Evolutionary conservation across 1,140 invertebrate genomes (phyloP), one percentile per base, ranked within the genome.

Genomic region (Drosophila ananassae): DNA sequence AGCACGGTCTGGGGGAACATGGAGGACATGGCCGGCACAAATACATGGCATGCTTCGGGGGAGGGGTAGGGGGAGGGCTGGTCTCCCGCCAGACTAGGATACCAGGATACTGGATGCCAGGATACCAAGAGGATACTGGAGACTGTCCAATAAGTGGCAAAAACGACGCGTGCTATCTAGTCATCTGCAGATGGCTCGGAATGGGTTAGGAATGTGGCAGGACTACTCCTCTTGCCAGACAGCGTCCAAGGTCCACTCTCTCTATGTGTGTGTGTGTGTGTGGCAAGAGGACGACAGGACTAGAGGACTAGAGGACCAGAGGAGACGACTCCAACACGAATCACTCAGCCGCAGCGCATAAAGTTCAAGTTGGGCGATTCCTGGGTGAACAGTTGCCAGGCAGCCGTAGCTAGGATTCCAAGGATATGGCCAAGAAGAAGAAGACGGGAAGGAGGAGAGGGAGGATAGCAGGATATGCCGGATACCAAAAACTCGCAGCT

Each of bases 271-370:
- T 34, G 64, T 59, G 62, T 66, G 52, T 28, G 34, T 28, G 54
- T 53, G 60, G 53, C 30, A 25, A 59, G 37, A n/a, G 7, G 37
- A 3, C 37, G 12, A 44, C 39, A 21, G 44, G 17, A 17, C 17
- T 17, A 17, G 17, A 17, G 17, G 17, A 17, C 17, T 17, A 47
- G 6, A 17, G 28, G 22, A 58, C 56, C 21, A 41, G 25, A 39
- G 34, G 47, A 24, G 44, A 37, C 39, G 32, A 47, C 57, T 41
- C 37, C 44, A 62, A 54, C 77, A 74, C 74, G 82, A 87, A 87
- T 87, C 83, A 89, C 71, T 89, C 83, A 87, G 84, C 76, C 79
- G 68, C 75, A 83, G 75, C 78, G 82, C 81, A 85, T 85, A 87
- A 85, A 85, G 81, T 85, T 85, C 82, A 85, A 77, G 77, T 82